Evolutionary conservation across 2,113 vertebrate species (phyloP).

Genomic region (Lophius piscatorius): DNA sequence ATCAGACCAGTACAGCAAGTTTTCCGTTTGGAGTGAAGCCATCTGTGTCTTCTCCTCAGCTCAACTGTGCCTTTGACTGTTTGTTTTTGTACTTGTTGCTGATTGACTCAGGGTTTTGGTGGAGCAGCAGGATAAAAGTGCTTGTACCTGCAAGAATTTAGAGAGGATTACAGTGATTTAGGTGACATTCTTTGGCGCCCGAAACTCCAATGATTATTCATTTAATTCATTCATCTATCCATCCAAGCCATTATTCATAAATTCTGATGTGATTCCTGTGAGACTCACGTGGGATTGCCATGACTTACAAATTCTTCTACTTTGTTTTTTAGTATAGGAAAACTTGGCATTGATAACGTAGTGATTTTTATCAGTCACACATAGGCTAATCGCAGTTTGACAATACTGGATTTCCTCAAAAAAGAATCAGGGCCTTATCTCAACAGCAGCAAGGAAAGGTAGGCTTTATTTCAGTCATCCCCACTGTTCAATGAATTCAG

Average conservation of each 20-base stretch:
- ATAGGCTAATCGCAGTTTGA: not conserved
- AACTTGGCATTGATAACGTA: not conserved
- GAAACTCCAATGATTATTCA: not conserved
- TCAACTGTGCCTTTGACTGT: constrained; percentile 32
- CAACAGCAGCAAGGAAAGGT: too few relatives aligned
- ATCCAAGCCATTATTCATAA: constrained; percentile 11
- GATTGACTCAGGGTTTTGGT: constrained; percentile 26
- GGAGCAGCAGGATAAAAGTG: constrained; percentile 24
- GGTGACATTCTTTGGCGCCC: not conserved
- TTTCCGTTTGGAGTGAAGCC: constrained; percentile 51
- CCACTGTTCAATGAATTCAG: too few relatives aligned
- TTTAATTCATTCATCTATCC: constrained; percentile 1
- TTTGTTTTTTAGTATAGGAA: not conserved
- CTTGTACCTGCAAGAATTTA: constrained; percentile 11
- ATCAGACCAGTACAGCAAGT: not conserved
- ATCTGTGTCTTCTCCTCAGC: constrained; percentile 16
- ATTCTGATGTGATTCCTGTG: not conserved
- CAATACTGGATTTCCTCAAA: too few relatives aligned
- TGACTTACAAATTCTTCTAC: not conserved
- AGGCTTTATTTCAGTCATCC: too few relatives aligned
- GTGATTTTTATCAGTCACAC: too few relatives aligned
- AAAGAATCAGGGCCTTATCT: too few relatives aligned
- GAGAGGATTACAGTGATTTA: constrained; percentile 3
- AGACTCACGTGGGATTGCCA: constrained; percentile 22
- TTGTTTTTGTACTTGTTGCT: constrained; percentile 48